These are phyloP conservation scores for Shargacucullia verbasci DNA, from an alignment of 2,888 invertebrate species.

Conservation along the genomic window DNA sequence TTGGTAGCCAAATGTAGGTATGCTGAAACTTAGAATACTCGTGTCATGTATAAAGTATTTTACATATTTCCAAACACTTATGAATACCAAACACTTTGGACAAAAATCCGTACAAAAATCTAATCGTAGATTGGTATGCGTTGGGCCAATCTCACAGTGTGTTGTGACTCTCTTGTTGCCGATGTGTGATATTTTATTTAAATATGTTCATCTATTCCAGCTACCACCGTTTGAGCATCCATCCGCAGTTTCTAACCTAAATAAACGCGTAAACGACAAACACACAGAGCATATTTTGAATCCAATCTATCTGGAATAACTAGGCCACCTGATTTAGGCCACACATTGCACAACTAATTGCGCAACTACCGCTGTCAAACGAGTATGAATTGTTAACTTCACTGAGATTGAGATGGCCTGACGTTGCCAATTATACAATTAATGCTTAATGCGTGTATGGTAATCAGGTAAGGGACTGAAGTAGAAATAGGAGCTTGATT, in stretches of 20 bases:
- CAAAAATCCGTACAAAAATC: too few species aligned
- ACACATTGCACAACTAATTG: conserved; percentile 28
- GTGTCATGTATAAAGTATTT: too few species aligned
- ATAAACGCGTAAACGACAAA: conserved; percentile 8
- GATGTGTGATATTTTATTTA: too few species aligned
- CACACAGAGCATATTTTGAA: conserved; percentile 20
- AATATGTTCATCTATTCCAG: background rate
- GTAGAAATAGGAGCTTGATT: conserved; percentile 39
- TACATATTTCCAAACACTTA: too few species aligned
- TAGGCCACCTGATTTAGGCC: conserved; percentile 22
- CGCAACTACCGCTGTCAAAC: conserved; percentile 41
- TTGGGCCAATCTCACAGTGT: too few species aligned
- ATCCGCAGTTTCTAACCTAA: background rate
- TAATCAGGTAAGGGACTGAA: conserved; percentile 47
- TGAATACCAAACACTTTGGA: too few species aligned
- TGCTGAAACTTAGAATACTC: background rate
- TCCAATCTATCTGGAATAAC: conserved; percentile 32
- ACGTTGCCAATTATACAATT: conserved; percentile 61
- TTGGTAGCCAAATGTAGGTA: background rate
- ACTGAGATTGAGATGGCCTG: conserved; percentile 54
- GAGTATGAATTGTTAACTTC: conserved; percentile 56
- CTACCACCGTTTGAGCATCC: background rate
- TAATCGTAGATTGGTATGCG: too few species aligned
- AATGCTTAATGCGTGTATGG: conserved; percentile 48
- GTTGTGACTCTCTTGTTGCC: too few species aligned